A percentile compares a stretch with the other conserved stretches of the same genome.
Evolutionary conservation across 2,113 vertebrate species (phyloP).

Genomic region (Hydropotes inermis): DNA sequence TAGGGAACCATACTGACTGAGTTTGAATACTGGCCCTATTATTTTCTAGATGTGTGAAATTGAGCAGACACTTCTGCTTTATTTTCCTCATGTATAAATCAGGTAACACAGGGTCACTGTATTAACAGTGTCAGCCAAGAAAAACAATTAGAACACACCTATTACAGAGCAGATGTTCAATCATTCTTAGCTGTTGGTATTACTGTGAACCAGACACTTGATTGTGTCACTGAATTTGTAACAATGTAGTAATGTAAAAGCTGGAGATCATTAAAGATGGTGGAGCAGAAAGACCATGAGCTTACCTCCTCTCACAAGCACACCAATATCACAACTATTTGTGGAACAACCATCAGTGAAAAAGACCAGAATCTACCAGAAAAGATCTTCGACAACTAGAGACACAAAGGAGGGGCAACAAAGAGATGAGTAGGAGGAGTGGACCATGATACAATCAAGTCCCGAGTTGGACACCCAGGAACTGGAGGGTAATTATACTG

Average conservation of each 20-base stretch:
- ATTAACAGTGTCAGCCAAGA: background rate
- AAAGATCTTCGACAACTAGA: background rate
- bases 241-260: background rate
- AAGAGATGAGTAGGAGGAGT: background rate
- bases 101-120: background rate
- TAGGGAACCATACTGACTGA: background rate
- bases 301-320: background rate
- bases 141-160: background rate
- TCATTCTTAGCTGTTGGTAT: background rate
- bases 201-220: background rate
- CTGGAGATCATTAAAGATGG: background rate
- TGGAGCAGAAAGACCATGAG: background rate
- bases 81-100: background rate
- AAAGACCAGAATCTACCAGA: background rate
- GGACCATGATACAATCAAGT: background rate
- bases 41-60: background rate
- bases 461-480: background rate
- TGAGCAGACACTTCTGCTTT: background rate
- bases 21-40: background rate
- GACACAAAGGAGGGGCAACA: background rate
- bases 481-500: background rate
- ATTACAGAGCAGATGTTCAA: background rate
- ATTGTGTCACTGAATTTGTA: background rate
- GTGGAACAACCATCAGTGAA: background rate
- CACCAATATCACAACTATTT: background rate